phyloP scores from a whole-genome alignment of 2,113 vertebrate genomes.

The Ammodytes dubius region DNA sequence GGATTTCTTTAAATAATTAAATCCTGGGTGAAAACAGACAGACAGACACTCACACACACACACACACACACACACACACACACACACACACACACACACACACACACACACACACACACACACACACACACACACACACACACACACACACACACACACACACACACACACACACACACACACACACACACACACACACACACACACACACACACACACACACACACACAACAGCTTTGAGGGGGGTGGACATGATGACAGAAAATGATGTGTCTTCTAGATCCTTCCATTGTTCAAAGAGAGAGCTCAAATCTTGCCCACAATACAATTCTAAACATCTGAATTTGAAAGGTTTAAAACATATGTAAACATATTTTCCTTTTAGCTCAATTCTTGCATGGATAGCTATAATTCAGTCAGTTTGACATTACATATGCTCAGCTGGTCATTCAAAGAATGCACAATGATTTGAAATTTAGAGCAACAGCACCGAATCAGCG shows the following conservation, averaged over 20 bases:
- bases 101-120: not conserved
- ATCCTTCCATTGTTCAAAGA: conserved; percentile 15
- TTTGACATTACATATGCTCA: not conserved
- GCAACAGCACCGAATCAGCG: not conserved
- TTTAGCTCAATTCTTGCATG: not conserved
- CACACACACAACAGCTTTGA: not conserved
- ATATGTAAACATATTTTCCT: not conserved
- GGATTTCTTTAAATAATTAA: conserved; percentile 24
- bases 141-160: no score
- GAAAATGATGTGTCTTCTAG: not conserved
- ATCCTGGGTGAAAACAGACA: not conserved
- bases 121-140: no score
- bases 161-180: not conserved
- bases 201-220: not conserved
- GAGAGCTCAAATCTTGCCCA: conserved; percentile 6
- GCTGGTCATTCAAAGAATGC: not conserved
- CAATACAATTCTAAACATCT: conserved; percentile 1
- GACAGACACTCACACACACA: no score
- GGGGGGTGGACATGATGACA: conserved; percentile 1
- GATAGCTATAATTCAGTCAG: not conserved
- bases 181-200: no score
- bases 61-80: no score
- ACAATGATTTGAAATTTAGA: conserved; percentile 12
- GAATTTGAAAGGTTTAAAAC: conserved; percentile 11
- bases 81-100: no score